Evolutionary conservation across 2,888 invertebrate genomes (phyloP).

Genomic region (Eledona agricola): DNA sequence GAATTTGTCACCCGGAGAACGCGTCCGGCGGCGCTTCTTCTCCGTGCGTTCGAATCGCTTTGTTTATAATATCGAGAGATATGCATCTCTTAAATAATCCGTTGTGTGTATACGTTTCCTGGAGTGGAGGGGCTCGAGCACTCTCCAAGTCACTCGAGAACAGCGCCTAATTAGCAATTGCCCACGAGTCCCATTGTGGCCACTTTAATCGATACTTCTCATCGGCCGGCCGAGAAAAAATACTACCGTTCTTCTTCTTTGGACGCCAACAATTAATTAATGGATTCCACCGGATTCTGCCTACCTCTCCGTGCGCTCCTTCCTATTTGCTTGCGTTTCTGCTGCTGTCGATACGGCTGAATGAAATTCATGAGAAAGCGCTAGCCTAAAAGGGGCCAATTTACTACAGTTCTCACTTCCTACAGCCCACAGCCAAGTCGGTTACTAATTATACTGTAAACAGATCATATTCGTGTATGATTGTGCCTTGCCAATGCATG

Average conservation of each 20-base stretch:
- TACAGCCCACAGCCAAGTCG: conserved; percentile 15
- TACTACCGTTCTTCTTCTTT: conserved; percentile 8
- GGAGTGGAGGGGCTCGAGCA: conserved; percentile 18
- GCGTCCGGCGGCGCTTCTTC: conserved; percentile 5
- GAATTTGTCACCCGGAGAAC: conserved; percentile 21
- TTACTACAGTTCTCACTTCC: conserved; percentile 32
- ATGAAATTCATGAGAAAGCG: conserved; percentile 29
- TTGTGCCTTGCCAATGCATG: conserved; percentile 23
- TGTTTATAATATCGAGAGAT: conserved; percentile 8
- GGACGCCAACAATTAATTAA: conserved; percentile 27
- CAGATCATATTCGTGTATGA: conserved; percentile 30
- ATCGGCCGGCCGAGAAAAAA: conserved; percentile 17
- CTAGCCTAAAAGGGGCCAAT: conserved; percentile 23
- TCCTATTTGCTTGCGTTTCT: conserved; percentile 4
- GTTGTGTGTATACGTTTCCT: conserved; percentile 21
- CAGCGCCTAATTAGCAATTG: conserved; percentile 35
- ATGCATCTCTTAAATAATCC: conserved; percentile 9
- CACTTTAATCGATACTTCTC: conserved; percentile 32
- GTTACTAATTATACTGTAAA: conserved; percentile 30
- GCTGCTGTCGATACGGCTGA: conserved; percentile 5
- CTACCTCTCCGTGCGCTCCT: background rate
- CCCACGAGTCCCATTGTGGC: conserved; percentile 32
- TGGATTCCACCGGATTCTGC: conserved; percentile 6
- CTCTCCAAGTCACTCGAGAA: conserved; percentile 30
- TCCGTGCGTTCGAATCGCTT: conserved; percentile 6